Evolutionary conservation across 2,797 vertebrate genomes (phyloP).

Genomic region (Pelochelys cantorii): DNA sequence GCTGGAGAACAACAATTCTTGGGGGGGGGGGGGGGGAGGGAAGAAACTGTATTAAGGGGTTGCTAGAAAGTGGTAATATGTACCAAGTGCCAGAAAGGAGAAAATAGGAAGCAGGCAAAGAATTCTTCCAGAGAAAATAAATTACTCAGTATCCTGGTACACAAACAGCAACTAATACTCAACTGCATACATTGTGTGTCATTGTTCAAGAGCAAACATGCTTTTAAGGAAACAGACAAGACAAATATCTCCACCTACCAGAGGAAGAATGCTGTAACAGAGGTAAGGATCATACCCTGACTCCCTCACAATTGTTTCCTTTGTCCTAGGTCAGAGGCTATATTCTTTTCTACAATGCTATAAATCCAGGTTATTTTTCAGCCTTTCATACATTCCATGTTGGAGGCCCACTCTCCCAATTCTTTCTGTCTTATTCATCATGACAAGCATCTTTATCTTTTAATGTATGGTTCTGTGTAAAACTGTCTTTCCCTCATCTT

Average conservation of each 20-base stretch:
- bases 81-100: background rate
- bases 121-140: constrained; percentile 9
- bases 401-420: background rate
- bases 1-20: background rate
- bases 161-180: background rate
- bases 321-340: background rate
- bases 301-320: background rate
- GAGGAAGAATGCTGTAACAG: background rate
- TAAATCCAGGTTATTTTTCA: background rate
- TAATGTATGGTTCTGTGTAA: background rate
- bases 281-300: background rate
- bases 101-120: background rate
- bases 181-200: background rate
- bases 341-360: background rate
- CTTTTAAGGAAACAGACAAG: background rate
- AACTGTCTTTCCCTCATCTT: background rate
- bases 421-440: background rate
- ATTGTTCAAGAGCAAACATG: background rate
- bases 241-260: background rate
- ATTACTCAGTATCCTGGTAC: constrained; percentile 18
- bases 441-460: background rate
- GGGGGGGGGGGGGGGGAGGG: background rate
- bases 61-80: background rate
- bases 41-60: background rate
- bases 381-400: background rate